Evolutionary conservation across 2,888 invertebrate genomes (phyloP), one percentile per base, ranked within the genome.

Genomic region (Dryococelus australis): DNA sequence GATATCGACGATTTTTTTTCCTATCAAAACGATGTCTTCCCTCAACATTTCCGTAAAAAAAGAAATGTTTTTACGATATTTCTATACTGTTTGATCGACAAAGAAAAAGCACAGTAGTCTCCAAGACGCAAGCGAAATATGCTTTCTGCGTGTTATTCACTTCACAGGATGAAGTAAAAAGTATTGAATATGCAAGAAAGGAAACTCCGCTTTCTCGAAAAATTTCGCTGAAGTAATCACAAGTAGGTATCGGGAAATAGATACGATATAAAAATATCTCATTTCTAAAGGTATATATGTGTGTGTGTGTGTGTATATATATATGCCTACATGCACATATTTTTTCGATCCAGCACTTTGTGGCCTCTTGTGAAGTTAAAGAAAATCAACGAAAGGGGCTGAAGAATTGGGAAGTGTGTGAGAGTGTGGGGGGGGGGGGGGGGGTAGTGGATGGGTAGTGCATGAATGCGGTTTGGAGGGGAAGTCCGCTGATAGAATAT

Each of bases 181-280:
- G 65, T 24, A n/a, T 65, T 20, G 65, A 51, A 51, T 4, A 47
- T 0, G 65, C 24, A 16, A n/a, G 65, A 65, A 16, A 65, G 65
- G 16, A 65, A 65, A 65, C n/a, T 16, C 65, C 16, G 10, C 2
- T 65, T 20, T 6, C 8, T 65, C 20, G 65, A 65, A n/a, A 65
- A 65, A 65, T 65, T 65, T 65, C n/a, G n/a, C 24, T 65, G 65
- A n/a, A 65, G n/a, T n/a, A 65, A 65, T 65, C 65, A 65, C 65
- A 65, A 65, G 20, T 65, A 65, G 24, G 20, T 65, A 65, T 65
- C 65, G 65, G 65, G n/a, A 65, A 65, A 65, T 65, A n/a, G 2
- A 51, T 20, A n/a, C 65, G n/a, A 20, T 65, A n/a, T 65, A 51
- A 2, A 51, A 12, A 24, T n/a, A n/a, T 65, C 20, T 65, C 65